phyloP scores from a whole-genome alignment of 2,888 invertebrate genomes.

The Pyralis farinalis region DNA sequence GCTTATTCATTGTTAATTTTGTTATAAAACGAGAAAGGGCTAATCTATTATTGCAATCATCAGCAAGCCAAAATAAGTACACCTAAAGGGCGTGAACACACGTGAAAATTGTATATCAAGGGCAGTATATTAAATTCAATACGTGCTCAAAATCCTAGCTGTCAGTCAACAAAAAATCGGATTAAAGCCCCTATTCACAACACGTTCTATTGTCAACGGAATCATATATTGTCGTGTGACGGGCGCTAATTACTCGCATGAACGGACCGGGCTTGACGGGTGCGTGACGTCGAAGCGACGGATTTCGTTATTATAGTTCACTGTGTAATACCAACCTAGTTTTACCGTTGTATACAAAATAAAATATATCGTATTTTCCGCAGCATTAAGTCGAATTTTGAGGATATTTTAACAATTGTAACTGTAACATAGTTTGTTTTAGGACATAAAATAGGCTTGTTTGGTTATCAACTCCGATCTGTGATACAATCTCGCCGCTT shows the following conservation, averaged over 20 bases:
- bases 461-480: constrained; percentile 28
- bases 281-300: constrained; percentile 27
- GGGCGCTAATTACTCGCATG: constrained; percentile 60
- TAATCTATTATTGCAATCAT: no score
- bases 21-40: no score
- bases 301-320: constrained; percentile 12
- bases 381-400: neutral
- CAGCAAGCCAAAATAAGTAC: no score
- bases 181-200: constrained; percentile 46
- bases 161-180: constrained; percentile 32
- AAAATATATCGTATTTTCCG: neutral
- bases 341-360: neutral
- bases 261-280: constrained; percentile 49
- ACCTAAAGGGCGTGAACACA: neutral
- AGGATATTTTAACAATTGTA: neutral
- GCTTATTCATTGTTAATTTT: no score
- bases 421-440: neutral
- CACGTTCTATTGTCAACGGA: constrained; percentile 47
- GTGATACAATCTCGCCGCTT: constrained; percentile 38
- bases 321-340: constrained; percentile 24
- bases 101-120: neutral
- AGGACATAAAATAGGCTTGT: constrained; percentile 19
- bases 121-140: constrained; percentile 6
- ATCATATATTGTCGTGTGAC: constrained; percentile 45
- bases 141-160: constrained; percentile 7